These are phyloP conservation scores for Heloderma charlesbogerti DNA, from an alignment of 2,113 vertebrate genomes.

Conservation along the genomic window DNA sequence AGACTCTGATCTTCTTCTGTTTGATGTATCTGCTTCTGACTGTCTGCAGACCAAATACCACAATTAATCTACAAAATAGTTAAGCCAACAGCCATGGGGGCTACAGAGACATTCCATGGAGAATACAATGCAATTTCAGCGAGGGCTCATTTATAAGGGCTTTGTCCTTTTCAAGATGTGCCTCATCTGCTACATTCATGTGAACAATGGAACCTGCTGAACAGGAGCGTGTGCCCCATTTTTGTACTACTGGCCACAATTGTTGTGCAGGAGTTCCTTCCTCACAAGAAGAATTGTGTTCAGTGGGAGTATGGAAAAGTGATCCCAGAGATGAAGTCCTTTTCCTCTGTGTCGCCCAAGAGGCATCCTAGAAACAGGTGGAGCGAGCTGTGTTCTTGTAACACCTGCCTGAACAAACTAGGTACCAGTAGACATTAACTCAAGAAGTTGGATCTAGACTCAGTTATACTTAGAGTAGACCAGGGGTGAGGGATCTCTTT, in stretches of 20 bases:
- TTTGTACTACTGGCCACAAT: neutral
- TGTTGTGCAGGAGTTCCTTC: neutral
- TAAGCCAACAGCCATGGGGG: neutral
- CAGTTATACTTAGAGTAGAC: too few relatives aligned
- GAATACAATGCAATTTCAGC: neutral
- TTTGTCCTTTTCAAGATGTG: neutral
- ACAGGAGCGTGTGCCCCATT: neutral
- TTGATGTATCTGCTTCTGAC: slow-evolving; percentile 17
- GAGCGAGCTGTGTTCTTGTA: too few relatives aligned
- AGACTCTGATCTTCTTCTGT: slow-evolving; percentile 27
- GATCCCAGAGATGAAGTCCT: neutral
- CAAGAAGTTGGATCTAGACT: too few relatives aligned
- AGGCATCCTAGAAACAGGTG: too few relatives aligned
- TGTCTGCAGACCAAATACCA: neutral
- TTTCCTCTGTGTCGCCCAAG: too few relatives aligned
- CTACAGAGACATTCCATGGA: neutral
- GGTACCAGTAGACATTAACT: too few relatives aligned
- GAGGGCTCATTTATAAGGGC: neutral
- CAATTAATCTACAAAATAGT: slow-evolving; percentile 1
- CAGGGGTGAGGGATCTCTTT: too few relatives aligned
- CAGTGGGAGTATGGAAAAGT: neutral
- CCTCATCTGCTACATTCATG: neutral
- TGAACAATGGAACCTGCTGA: neutral
- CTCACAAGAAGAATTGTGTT: neutral
- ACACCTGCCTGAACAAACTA: too few relatives aligned